These are phyloP conservation scores for Etia nguti DNA, from an alignment of 2,113 vertebrate genomes.

Conservation along the genomic window DNA sequence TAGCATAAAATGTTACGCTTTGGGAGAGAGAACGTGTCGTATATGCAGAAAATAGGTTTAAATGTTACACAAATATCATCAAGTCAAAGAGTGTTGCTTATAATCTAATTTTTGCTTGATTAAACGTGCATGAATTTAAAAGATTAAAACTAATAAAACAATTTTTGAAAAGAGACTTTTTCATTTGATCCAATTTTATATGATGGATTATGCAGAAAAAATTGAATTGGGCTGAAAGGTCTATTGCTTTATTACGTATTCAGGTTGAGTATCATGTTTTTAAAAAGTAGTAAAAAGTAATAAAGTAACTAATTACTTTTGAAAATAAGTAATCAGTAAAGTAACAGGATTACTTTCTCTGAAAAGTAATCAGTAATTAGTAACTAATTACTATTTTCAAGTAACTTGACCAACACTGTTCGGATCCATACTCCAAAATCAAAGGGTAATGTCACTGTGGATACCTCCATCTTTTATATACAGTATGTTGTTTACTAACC, in stretches of 20 bases:
- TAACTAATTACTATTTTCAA: not conserved
- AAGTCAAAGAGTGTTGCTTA: not conserved
- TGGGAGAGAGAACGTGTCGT: no score
- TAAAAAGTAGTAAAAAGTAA: not conserved
- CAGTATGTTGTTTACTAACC: not conserved
- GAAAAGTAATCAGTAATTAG: not conserved
- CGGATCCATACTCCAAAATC: not conserved
- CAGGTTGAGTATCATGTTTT: not conserved
- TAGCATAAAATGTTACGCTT: no score
- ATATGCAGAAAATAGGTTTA: not conserved
- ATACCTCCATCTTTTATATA: not conserved
- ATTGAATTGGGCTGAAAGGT: not conserved
- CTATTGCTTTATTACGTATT: not conserved
- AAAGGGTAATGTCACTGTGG: not conserved
- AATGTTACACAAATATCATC: not conserved
- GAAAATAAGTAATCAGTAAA: not conserved
- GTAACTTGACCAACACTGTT: not conserved
- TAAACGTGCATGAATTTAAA: not conserved
- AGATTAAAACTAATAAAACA: not conserved
- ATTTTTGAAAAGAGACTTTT: not conserved
- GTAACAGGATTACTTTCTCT: not conserved
- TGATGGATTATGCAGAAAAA: not conserved
- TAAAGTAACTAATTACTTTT: not conserved
- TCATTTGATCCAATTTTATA: not conserved
- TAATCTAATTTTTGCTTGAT: not conserved